These are phyloP conservation scores for Stenoptilia bipunctidactyla DNA, from an alignment of 2,888 invertebrate species.

Conservation along the genomic window DNA sequence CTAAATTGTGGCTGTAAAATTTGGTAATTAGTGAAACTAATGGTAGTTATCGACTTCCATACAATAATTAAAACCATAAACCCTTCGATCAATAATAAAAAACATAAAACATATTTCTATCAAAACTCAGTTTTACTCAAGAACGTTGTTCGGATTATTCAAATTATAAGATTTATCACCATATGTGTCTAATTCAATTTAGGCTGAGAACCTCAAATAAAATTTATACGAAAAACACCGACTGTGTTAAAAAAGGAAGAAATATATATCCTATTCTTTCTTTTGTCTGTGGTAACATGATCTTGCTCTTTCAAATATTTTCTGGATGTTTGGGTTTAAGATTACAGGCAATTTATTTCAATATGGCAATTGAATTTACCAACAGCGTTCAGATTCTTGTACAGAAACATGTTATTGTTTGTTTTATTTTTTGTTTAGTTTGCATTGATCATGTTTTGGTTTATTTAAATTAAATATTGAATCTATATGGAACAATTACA, in stretches of 20 bases:
- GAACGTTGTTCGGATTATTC: slow-evolving; percentile 1
- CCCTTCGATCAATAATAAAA: slow-evolving; percentile 35
- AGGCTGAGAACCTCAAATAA: not conserved
- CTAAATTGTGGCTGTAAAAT: slow-evolving; percentile 53
- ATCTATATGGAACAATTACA: no score
- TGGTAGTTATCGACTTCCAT: slow-evolving; percentile 48
- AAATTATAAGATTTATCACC: no score
- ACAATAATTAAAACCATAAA: slow-evolving; percentile 45
- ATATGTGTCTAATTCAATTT: no score
- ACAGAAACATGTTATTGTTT: slow-evolving; percentile 38
- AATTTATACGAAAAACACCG: slow-evolving; percentile 24
- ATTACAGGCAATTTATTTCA: slow-evolving; percentile 69
- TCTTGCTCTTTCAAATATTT: slow-evolving; percentile 65
- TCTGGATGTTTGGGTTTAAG: slow-evolving; percentile 67
- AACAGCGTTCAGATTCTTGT: slow-evolving; percentile 39
- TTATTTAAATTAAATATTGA: no score
- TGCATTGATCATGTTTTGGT: no score
- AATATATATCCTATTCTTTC: slow-evolving; percentile 46
- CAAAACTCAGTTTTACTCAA: slow-evolving; percentile 22
- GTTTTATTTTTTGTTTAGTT: slow-evolving; percentile 36
- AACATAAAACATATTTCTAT: no score
- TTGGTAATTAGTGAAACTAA: slow-evolving; percentile 65
- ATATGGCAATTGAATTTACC: slow-evolving; percentile 62
- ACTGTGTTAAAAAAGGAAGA: slow-evolving; percentile 21
- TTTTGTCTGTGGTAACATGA: slow-evolving; percentile 47